Evolutionary conservation across 2,797 vertebrate genomes (phyloP), one percentile per base, ranked within the genome.

Genomic region (Poeciliopsis paucimaculata): DNA sequence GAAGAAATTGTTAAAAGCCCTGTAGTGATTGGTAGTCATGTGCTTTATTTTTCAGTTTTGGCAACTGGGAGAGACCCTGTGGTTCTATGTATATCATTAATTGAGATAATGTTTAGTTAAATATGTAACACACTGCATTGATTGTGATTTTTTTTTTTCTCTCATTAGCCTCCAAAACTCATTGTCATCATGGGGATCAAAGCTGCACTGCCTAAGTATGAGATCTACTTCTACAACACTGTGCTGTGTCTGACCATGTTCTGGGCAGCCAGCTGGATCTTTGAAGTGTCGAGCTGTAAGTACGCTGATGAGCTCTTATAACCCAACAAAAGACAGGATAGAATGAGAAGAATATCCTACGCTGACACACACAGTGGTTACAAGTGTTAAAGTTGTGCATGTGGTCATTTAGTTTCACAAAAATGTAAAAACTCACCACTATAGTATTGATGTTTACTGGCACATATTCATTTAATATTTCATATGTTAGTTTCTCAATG

Each of bases 251-350:
- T 97, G 1, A 97, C 97, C 1, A 91, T 98, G 91, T 89, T 97
- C 68, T 99, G 98, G 91, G 95, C 98, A 0, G 87, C 95, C 81
- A 96, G 94, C 36, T 97, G 96, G 87, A 97, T 99, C 91, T 96
- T 96, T 3, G 96, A 98, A 72, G 97, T 96, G 1, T 99, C 98
- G 45, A 91, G 94, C 93, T 96, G 98, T 99, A 95, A 96, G 80
- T 95, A 90, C 71, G 34, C 85, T 31, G 47, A 49, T 3, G 39
- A 6, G 16, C 34, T 80, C 51, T 53, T 4, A 66, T 20, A 60
- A 36, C 15, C 23, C 39, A 41, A 68, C 64, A 39, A n/a, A 26
- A 68, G 64, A n/a, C 39, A 26, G 23, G 20, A 41, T 68, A 13
- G 36, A 11, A 34, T 41, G 36, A 23, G 39, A 39, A 68, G 64